phyloP scores from a whole-genome alignment of 2,797 vertebrate species.

The Lates japonicus region DNA sequence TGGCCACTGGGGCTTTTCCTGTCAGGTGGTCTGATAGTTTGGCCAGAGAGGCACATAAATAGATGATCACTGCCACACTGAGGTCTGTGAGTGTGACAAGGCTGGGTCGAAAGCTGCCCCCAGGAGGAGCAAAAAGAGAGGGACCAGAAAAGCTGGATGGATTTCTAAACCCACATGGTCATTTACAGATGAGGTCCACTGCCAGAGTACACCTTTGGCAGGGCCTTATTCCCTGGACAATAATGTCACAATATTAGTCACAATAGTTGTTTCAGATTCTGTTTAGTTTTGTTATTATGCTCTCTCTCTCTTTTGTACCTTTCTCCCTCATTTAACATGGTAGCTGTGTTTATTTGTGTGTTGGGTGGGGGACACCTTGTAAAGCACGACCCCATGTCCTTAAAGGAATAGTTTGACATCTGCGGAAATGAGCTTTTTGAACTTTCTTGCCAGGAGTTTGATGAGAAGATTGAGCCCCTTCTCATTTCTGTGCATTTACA shows the following conservation, averaged over 20 bases:
- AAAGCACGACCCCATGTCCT: too few species aligned
- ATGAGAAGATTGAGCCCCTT: not conserved
- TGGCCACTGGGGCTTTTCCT: slow-evolving; percentile 57
- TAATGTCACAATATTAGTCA: not conserved
- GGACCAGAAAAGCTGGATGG: not conserved
- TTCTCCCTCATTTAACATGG: too few species aligned
- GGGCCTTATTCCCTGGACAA: not conserved
- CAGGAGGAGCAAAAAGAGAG: slow-evolving; percentile 1
- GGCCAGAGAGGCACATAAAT: slow-evolving; percentile 50
- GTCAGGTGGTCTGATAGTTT: slow-evolving; percentile 41
- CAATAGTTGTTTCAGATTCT: not conserved
- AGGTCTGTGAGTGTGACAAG: slow-evolving; percentile 12
- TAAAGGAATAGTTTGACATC: too few species aligned
- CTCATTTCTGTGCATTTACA: not conserved
- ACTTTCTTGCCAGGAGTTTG: not conserved
- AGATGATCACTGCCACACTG: slow-evolving; percentile 47
- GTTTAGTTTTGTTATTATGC: not conserved
- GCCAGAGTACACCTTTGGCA: not conserved
- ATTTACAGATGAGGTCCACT: slow-evolving; percentile 7
- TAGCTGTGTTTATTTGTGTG: too few species aligned
- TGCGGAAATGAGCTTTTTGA: not conserved
- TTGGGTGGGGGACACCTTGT: too few species aligned
- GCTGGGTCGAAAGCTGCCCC: slow-evolving; percentile 8
- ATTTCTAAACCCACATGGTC: not conserved
- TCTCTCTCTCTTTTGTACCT: too few species aligned